A percentile compares a stretch with the other conserved stretches of the same genome.
Evolutionary conservation across 2,797 vertebrate genomes (phyloP).

Genomic region (Enteromius viviparus): DNA sequence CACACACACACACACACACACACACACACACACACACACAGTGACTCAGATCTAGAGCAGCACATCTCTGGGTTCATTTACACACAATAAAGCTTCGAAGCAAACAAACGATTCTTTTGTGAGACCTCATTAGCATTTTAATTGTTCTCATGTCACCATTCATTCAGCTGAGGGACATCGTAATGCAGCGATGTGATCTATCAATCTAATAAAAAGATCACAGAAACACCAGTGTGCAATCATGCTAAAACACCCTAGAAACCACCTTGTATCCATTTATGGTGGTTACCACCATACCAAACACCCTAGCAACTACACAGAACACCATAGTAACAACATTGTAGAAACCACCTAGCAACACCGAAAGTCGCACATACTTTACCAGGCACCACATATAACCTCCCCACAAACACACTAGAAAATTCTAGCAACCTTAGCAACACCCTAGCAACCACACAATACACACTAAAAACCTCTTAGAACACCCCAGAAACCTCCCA

Average conservation of each 20-base stretch:
- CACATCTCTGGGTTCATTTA: background rate
- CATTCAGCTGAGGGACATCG: background rate
- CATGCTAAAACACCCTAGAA: background rate
- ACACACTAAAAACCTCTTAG: background rate
- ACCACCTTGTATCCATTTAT: background rate
- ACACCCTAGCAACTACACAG: background rate
- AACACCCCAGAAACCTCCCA: too few relatives aligned
- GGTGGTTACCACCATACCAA: background rate
- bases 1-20: too few relatives aligned
- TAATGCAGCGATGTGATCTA: background rate
- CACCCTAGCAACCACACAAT: background rate
- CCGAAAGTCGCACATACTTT: background rate
- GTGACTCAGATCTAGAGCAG: background rate
- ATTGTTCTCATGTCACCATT: background rate
- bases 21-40: too few relatives aligned
- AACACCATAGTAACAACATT: background rate
- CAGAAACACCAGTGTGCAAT: background rate
- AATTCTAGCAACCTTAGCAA: background rate
- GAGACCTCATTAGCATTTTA: constrained; percentile 9
- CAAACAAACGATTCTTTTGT: background rate
- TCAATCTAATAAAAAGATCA: background rate
- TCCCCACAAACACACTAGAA: background rate
- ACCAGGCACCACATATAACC: background rate
- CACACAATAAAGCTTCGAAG: background rate
- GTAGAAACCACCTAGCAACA: background rate